Evolutionary conservation across 2,113 vertebrate species (phyloP).

Genomic region (Ailuropoda melanoleuca): DNA sequence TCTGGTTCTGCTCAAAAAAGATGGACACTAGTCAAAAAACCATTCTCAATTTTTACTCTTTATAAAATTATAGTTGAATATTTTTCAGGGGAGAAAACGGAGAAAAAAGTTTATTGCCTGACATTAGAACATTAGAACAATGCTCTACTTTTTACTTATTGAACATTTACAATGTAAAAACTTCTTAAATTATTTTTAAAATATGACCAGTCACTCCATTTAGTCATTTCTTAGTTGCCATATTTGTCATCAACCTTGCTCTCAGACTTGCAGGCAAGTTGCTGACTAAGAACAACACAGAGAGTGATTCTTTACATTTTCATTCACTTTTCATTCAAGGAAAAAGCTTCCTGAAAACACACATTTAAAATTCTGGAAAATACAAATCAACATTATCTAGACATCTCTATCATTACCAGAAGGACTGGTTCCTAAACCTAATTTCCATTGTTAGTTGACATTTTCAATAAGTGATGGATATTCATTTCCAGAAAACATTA

Average conservation of each 20-base stretch:
- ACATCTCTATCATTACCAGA: slow-evolving; percentile 69
- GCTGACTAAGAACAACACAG: slow-evolving; percentile 60
- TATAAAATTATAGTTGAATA: neutral
- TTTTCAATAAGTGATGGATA: slow-evolving; percentile 74
- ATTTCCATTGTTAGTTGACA: slow-evolving; percentile 70
- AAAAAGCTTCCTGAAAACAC: slow-evolving; percentile 74
- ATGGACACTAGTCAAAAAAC: slow-evolving; percentile 11
- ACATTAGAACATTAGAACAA: slow-evolving; percentile 16
- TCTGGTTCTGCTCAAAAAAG: neutral
- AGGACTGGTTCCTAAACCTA: slow-evolving; percentile 51
- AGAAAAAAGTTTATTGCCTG: neutral
- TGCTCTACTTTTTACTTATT: slow-evolving; percentile 63
- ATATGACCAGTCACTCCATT: slow-evolving; percentile 70
- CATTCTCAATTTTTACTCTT: neutral
- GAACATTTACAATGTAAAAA: slow-evolving; percentile 70
- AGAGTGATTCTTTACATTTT: slow-evolving; percentile 56
- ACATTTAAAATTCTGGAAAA: slow-evolving; percentile 74
- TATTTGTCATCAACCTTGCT: slow-evolving; percentile 69
- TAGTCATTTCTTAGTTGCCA: slow-evolving; percentile 74
- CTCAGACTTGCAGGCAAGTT: slow-evolving; percentile 53
- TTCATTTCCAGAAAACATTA: slow-evolving; percentile 76
- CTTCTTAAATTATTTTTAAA: slow-evolving; percentile 54
- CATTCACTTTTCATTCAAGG: slow-evolving; percentile 71
- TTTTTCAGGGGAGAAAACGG: slow-evolving; percentile 52
- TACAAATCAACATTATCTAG: slow-evolving; percentile 69